Conservation (phyloP, 2,797 vertebrate genomes). For the Poecile montanus region DNA sequence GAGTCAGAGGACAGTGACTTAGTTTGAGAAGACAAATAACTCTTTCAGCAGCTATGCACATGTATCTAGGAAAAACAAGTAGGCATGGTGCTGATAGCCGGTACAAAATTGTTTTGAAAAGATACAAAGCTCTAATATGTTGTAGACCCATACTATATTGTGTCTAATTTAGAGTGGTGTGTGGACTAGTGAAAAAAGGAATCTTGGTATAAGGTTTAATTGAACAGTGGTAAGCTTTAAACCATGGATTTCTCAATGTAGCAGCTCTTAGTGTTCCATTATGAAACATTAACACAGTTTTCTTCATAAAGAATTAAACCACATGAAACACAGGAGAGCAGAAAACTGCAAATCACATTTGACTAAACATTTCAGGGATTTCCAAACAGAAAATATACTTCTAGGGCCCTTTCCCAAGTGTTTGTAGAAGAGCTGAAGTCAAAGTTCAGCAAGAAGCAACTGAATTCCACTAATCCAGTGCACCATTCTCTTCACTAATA, state of each 20-base stretch:
- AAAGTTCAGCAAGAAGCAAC: not conserved
- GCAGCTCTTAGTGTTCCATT: not conserved
- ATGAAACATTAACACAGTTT: not conserved
- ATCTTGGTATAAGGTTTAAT: not conserved
- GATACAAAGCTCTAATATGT: not conserved
- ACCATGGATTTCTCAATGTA: not conserved
- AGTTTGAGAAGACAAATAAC: not conserved
- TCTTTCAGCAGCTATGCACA: not conserved
- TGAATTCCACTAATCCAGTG: not conserved
- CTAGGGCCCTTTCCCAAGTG: not conserved
- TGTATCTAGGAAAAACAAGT: not conserved
- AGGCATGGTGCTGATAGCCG: not conserved
- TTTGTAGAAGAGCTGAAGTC: not conserved
- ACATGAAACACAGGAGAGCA: not conserved
- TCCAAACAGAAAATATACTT: not conserved
- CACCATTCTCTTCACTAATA: not conserved
- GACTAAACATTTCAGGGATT: not conserved
- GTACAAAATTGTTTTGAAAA: not conserved
- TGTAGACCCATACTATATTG: not conserved
- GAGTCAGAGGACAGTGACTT: not conserved
- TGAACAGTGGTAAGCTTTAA: not conserved
- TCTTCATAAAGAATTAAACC: not conserved
- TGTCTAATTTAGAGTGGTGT: not conserved
- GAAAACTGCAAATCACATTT: not conserved
- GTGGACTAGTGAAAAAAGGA: not conserved